Evolutionary conservation across 2,797 vertebrate genomes (phyloP).

Genomic region (Aldrovandia affinis): DNA sequence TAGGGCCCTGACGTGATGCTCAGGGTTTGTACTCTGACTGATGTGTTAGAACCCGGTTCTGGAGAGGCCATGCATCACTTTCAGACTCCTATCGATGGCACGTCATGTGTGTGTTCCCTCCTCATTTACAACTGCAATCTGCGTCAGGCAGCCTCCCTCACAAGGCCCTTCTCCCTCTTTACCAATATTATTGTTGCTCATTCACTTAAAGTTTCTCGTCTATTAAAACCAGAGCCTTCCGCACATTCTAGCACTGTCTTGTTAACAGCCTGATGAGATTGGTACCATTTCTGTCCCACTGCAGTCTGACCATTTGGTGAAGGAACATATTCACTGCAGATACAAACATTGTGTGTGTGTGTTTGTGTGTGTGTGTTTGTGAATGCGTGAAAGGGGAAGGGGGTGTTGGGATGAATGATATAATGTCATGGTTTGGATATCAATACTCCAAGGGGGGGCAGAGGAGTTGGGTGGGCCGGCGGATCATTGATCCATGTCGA

Average conservation of each 20-base stretch:
- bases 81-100: background rate
- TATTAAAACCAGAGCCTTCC: background rate
- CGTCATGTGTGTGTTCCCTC: background rate
- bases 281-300: background rate
- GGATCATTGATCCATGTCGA: background rate
- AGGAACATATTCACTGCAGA: background rate
- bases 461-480: too few relatives aligned
- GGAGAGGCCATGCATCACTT: slow-evolving; percentile 4
- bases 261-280: background rate
- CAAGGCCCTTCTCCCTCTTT: background rate
- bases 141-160: background rate
- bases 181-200: background rate
- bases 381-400: background rate
- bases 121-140: background rate
- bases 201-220: background rate
- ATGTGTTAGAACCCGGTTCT: background rate
- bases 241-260: background rate
- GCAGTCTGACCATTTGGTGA: background rate
- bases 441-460: background rate
- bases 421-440: background rate
- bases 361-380: background rate
- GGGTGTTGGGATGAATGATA: background rate
- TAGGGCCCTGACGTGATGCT: background rate
- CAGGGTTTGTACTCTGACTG: background rate
- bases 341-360: background rate